Conservation (phyloP, 2,888 invertebrate genomes). For the Cosmia trapezina region DNA sequence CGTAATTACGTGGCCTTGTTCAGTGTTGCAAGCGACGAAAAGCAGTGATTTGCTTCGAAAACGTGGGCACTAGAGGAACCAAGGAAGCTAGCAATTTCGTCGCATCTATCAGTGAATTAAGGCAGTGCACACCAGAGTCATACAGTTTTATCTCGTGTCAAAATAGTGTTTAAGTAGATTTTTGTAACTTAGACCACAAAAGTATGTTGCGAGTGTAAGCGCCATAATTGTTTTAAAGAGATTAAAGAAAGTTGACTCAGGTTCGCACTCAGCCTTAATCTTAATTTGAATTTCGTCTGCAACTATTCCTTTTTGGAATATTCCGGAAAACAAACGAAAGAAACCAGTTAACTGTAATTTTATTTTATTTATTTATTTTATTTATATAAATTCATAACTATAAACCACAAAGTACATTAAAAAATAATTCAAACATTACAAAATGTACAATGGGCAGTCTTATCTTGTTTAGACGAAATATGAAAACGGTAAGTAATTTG, state of each 20-base stretch:
- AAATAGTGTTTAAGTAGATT: neutral
- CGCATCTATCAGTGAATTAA: constrained; percentile 13
- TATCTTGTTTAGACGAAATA: neutral
- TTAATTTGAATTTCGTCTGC: neutral
- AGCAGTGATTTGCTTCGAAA: constrained; percentile 44
- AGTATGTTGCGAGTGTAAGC: neutral
- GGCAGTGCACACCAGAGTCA: neutral
- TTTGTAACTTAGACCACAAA: neutral
- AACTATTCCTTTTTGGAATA: neutral
- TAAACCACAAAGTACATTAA: too few relatives aligned
- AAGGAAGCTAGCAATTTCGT: constrained; percentile 20
- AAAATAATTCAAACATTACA: too few relatives aligned
- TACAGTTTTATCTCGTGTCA: neutral
- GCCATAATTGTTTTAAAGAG: neutral
- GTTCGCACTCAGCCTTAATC: neutral
- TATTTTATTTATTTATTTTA: too few relatives aligned
- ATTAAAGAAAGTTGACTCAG: neutral
- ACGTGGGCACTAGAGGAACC: constrained; percentile 10
- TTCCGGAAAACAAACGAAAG: neutral
- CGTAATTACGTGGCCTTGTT: constrained; percentile 51
- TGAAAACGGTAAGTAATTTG: neutral
- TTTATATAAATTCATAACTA: too few relatives aligned
- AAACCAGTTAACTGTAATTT: neutral
- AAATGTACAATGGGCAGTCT: too few relatives aligned
- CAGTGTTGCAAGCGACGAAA: constrained; percentile 40